Base-by-base conservation (phyloP, 1,140 invertebrate species). In the Aphaenogaster floridana region DNA sequence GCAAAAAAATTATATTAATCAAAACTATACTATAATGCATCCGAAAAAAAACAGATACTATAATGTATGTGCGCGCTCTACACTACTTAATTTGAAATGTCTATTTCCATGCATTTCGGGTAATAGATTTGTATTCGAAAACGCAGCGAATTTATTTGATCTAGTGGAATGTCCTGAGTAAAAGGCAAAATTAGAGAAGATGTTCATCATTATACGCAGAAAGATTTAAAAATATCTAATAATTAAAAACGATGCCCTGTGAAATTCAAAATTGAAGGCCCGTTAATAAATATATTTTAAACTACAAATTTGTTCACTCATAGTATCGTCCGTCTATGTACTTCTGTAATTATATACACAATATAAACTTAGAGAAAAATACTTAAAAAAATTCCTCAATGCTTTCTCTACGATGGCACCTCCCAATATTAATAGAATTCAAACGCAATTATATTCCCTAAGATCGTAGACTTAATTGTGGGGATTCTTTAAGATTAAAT, bases 311-410 rank as follows among this genome's bases (percentile, higher is more conserved):
- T 28, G 48, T 86, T 79, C 87, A 91, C 86, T 92, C 88, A 92
- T 89, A 91, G 87, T 91, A 92, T 74, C 61, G 86, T 83, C 87
- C 86, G 57, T 89, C 87, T 61, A 59, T 89, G 84, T 88, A 86
- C 81, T 88, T 92, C 86, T 89, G 79, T 78, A 92, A 92, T 87
- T 48, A 45, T 45, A 87, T 89, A 88, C 76, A 85, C 17, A 87
- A 89, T 87, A 90, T 77, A 81, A 57, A 92, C 87, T 89, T 86
- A 81, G 76, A 86, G 74, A 91, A 86, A 81, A 92, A 90, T 87
- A 86, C 48, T 86, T 2, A 89, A 36, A 91, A 42, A 91, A 90
- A 88, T 71, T 84, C 57, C 68, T 83, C 86, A 92, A 92, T 90
- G 59, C 50, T 86, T 88, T 80, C 59, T 66, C 52, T 61, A 42